Base-by-base conservation (phyloP, 1,140 invertebrate species). In the Panagrolaimus sp. region DNA sequence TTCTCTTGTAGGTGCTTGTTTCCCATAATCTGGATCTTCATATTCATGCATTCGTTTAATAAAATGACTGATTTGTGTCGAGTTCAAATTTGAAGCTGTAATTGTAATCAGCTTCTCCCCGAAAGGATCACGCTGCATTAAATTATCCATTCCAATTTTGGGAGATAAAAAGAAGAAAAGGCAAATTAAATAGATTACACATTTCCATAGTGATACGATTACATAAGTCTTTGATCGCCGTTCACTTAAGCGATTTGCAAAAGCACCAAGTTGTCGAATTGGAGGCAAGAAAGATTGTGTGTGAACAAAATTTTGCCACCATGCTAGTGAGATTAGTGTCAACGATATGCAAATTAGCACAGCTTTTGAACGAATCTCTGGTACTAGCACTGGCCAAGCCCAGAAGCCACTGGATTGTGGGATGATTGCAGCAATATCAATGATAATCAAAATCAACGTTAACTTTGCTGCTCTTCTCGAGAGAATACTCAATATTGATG, bases 271-370 rank as follows among this genome's bases (percentile, higher is more conserved):
- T 46, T 43, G 27, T 23, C 74, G 65, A 13, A 83, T 67, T n/a
- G 79, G 76, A 13, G 80, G 75, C 16, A 81, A 67, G 13, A 79
- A 79, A 4, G 81, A 81, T 31, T 79, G 70, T 43, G 70, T 65
- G 57, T 81, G 73, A 16, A 82, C 72, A 67, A 81, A 81, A 53
- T 81, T 81, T 63, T 83, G 80, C 79, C 79, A 81, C 79, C 79
- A 81, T 20, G 72, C 81, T 5, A 73, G 38, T 0, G 79, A 81
- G 63, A 82, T 77, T 11, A 79, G 47, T 11, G 68, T 63, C 5
- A 78, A 61, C 16, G 79, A 77, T 5, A 76, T 66, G 25, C 74
- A 65, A 62, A 82, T 76, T 1, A 65, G 48, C 13, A 72, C 31
- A 13, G 47, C 62, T 43, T 72, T 69, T n/a, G 66, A 66, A 68